Evolutionary conservation across 2,888 invertebrate genomes (phyloP).

Genomic region (Timema cristinae): DNA sequence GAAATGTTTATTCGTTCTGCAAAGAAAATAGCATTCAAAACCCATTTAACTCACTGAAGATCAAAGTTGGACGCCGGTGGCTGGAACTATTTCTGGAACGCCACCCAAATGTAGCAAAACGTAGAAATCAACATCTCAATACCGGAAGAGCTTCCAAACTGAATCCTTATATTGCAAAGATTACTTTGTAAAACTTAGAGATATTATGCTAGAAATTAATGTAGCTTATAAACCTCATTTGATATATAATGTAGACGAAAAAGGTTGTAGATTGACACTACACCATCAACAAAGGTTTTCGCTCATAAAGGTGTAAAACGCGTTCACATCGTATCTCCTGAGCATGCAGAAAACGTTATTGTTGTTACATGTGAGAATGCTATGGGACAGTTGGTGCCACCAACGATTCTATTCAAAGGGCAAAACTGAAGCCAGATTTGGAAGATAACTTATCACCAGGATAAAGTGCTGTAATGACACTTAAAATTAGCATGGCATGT

Average conservation of each 20-base stretch:
- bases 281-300: no score
- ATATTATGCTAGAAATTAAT: conserved; percentile 3
- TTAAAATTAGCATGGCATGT: conserved; percentile 8
- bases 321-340: neutral
- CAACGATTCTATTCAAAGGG: no score
- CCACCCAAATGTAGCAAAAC: conserved; percentile 5
- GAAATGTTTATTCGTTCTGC: conserved; percentile 12
- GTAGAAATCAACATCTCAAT: conserved; percentile 6
- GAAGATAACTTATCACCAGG: conserved; percentile 13
- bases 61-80: conserved; percentile 9
- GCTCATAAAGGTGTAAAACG: conserved; percentile 6
- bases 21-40: conserved; percentile 2
- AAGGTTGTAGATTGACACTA: no score
- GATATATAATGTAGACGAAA: conserved; percentile 13
- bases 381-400: no score
- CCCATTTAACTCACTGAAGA: conserved; percentile 7
- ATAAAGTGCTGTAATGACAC: conserved; percentile 7
- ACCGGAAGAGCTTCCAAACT: conserved; percentile 12
- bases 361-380: no score
- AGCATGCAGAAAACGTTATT: conserved; percentile 12
- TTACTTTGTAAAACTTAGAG: conserved; percentile 13
- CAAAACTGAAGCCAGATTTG: no score
- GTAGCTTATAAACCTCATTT: conserved; percentile 14
- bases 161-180: conserved; percentile 10
- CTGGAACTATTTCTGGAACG: conserved; percentile 12